These are phyloP conservation scores for Poecilia velifera DNA, from an alignment of 2,797 vertebrate species.

Conservation along the genomic window DNA sequence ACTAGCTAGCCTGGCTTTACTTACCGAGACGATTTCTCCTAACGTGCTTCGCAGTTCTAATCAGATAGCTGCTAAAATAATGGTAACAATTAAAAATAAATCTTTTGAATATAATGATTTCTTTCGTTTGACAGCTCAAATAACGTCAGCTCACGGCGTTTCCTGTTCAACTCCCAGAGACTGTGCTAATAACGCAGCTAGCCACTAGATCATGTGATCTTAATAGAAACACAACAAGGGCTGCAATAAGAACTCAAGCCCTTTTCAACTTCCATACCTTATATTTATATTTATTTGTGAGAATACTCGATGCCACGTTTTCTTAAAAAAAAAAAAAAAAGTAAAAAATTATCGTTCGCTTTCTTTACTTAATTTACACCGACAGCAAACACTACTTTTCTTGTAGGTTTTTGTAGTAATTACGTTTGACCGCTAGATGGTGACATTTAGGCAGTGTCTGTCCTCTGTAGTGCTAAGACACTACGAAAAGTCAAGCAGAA, in stretches of 20 bases:
- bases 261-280: not conserved
- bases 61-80: not conserved
- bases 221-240: constrained; percentile 15
- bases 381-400: not conserved
- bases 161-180: constrained; percentile 53
- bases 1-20: constrained; percentile 13
- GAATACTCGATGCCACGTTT: too few species aligned
- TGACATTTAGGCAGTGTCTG: constrained; percentile 21
- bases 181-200: constrained; percentile 42
- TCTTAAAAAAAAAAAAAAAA: not conserved
- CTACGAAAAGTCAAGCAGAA: not conserved
- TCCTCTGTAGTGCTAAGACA: not conserved
- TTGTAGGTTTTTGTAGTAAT: constrained; percentile 2
- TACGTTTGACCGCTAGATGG: constrained; percentile 32
- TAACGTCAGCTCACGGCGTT: constrained; percentile 34
- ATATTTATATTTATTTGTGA: not conserved
- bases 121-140: constrained; percentile 32
- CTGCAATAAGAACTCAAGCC: not conserved
- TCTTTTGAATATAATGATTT: not conserved
- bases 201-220: constrained; percentile 64
- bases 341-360: not conserved
- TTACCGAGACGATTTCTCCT: not conserved
- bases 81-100: not conserved
- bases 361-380: not conserved
- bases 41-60: constrained; percentile 38